Evolutionary conservation across 1,140 invertebrate genomes (phyloP).

Genomic region (Listronotus oregonensis): DNA sequence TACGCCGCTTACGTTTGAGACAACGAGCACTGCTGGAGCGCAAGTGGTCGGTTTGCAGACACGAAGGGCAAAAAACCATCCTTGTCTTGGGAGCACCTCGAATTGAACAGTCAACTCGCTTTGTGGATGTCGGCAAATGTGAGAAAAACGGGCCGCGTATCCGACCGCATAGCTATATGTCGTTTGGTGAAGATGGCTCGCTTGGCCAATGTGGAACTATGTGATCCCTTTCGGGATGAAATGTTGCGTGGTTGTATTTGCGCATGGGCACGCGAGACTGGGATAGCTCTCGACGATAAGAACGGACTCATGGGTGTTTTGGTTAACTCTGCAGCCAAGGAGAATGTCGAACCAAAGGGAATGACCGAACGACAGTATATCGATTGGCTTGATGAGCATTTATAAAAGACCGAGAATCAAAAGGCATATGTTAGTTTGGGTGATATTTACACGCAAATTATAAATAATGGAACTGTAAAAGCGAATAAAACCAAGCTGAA

Average conservation of each 20-base stretch:
- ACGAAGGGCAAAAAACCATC: too few relatives aligned
- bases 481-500: background rate
- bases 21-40: too few relatives aligned
- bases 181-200: constrained; percentile 2
- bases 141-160: background rate
- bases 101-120: background rate
- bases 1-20: too few relatives aligned
- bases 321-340: background rate
- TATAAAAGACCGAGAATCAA: background rate
- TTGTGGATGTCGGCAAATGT: background rate
- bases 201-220: background rate
- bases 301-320: background rate
- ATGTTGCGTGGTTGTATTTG: constrained; percentile 2
- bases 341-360: background rate
- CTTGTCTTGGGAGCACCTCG: too few relatives aligned
- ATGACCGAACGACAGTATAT: background rate
- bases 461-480: background rate
- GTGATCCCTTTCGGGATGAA: background rate
- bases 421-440: background rate
- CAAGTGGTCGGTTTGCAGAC: too few relatives aligned
- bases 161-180: constrained; percentile 1
- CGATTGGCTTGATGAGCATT: background rate
- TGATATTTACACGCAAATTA: background rate
- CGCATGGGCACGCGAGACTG: background rate
- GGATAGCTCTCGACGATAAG: constrained; percentile 1